Evolutionary conservation across 2,113 vertebrate species (phyloP).

Genomic region (Cyphomyrus plagiostoma): DNA sequence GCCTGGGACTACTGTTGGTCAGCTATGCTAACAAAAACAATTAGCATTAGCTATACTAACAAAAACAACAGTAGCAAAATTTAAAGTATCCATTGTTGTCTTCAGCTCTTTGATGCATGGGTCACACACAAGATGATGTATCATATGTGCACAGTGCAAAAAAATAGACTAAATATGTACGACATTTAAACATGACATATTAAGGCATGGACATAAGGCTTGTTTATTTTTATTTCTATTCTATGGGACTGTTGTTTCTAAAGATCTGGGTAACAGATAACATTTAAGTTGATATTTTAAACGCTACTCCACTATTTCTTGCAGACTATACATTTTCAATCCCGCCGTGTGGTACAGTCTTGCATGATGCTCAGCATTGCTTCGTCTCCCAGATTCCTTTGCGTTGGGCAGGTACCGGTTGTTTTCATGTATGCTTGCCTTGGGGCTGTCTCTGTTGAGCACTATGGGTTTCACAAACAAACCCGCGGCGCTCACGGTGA

Average conservation of each 20-base stretch:
- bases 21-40: background rate
- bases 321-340: background rate
- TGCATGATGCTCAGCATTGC: background rate
- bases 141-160: background rate
- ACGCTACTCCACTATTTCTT: background rate
- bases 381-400: background rate
- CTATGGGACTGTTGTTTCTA: background rate
- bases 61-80: background rate
- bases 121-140: background rate
- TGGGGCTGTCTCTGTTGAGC: background rate
- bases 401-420: background rate
- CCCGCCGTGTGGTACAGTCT: background rate
- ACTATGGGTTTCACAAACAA: slow-evolving; percentile 9
- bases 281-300: background rate
- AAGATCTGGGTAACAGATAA: background rate
- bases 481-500: background rate
- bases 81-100: background rate
- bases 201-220: background rate
- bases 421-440: background rate
- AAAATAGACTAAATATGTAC: background rate
- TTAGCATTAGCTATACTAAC: background rate
- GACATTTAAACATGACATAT: background rate
- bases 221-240: background rate
- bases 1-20: background rate
- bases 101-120: background rate